Percentiles rank a stretch among this genome's conserved stretches.
Evolutionary conservation across 2,113 vertebrate species (phyloP).

Genomic region (Entomyzon cyanotis): DNA sequence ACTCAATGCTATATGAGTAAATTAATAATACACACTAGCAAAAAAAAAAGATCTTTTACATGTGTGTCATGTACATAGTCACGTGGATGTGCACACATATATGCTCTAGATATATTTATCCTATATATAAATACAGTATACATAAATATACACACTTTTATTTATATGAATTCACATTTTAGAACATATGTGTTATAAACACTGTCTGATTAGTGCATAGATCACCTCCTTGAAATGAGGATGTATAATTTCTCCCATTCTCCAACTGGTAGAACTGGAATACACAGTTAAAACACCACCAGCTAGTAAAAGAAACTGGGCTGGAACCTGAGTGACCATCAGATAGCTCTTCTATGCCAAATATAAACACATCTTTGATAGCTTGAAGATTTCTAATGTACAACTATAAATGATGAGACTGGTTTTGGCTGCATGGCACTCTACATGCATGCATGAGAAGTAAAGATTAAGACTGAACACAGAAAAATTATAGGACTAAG

Average conservation of each 20-base stretch:
- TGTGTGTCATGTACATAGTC: not conserved
- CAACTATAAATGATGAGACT: not conserved
- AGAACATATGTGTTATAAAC: constrained; percentile 7
- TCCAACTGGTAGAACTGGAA: constrained; percentile 13
- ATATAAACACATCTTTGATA: not conserved
- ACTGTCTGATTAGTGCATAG: constrained; percentile 2
- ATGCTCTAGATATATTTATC: not conserved
- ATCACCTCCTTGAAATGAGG: constrained; percentile 4
- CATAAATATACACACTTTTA: not conserved
- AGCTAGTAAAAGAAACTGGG: constrained; percentile 32
- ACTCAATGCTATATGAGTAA: not conserved
- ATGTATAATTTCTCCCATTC: constrained; percentile 29
- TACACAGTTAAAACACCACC: not conserved
- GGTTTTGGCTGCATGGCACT: not conserved
- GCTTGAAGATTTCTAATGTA: not conserved
- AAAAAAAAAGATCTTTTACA: not conserved
- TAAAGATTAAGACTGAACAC: not conserved
- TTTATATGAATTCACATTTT: constrained; percentile 8
- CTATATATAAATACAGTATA: not conserved
- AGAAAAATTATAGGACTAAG: not conserved
- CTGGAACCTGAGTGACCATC: not conserved
- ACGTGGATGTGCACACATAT: not conserved
- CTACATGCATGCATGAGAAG: not conserved
- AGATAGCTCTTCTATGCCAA: constrained; percentile 6
- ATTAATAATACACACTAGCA: not conserved